Conservation (phyloP, 2,888 invertebrate genomes). For the Lumbricus terrestris region DNA sequence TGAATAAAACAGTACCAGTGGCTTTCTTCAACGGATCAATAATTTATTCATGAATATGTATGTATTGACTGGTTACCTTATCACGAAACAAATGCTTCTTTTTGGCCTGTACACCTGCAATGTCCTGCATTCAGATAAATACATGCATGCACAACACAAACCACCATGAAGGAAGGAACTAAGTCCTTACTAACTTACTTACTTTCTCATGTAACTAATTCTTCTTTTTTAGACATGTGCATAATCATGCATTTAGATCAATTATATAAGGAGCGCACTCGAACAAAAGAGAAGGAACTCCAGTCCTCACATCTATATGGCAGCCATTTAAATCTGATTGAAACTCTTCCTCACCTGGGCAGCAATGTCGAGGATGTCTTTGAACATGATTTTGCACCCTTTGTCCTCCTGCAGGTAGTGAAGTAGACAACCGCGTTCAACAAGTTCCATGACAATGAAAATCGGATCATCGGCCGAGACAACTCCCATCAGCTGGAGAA, state of each 20-base stretch:
- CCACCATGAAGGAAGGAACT: too few species aligned
- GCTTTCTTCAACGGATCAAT: not conserved
- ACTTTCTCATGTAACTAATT: too few species aligned
- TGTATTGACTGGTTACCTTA: too few species aligned
- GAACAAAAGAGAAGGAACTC: too few species aligned
- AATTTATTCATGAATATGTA: not conserved
- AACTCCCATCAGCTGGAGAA: conserved; percentile 88
- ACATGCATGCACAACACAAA: too few species aligned
- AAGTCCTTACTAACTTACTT: too few species aligned
- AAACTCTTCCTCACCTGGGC: conserved; percentile 72
- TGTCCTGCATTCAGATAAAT: too few species aligned
- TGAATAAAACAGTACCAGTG: not conserved
- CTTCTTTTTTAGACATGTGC: not conserved
- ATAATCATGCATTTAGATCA: not conserved
- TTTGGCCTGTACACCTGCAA: too few species aligned
- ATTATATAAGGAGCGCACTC: too few species aligned
- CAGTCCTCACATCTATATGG: not conserved
- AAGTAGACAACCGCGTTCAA: conserved; percentile 90
- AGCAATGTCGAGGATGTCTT: conserved; percentile 81
- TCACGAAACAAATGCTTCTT: too few species aligned
- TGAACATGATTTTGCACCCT: conserved; percentile 80
- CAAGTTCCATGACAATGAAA: conserved; percentile 87
- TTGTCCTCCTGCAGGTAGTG: conserved; percentile 84
- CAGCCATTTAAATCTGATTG: not conserved
- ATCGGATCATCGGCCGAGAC: conserved; percentile 84